Evolutionary conservation across 2,888 invertebrate species (phyloP).

Genomic region (Smittia sp.): DNA sequence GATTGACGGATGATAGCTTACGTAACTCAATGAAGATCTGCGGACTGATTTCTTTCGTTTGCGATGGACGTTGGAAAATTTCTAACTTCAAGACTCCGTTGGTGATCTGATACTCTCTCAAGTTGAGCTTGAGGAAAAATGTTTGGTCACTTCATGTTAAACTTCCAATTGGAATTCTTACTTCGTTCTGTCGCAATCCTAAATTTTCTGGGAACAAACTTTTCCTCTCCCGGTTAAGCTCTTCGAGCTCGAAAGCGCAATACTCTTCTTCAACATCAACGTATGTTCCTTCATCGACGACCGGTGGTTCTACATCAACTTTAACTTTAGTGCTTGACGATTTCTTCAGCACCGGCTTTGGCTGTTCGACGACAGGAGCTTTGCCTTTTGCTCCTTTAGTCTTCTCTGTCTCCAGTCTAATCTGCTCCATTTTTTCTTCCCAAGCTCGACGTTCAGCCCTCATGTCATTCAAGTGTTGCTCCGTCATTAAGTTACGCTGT

Average conservation of each 20-base stretch:
- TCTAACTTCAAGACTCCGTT: conserved; percentile 30
- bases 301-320: conserved; percentile 20
- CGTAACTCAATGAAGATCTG: conserved; percentile 16
- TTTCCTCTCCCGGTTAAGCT: not conserved
- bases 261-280: conserved; percentile 41
- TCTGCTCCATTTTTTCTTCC: conserved; percentile 22
- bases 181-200: not conserved
- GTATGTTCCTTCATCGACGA: conserved; percentile 33
- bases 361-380: too few relatives aligned
- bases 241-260: not conserved
- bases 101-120: conserved; percentile 30
- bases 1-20: not conserved
- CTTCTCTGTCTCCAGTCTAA: not conserved
- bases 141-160: too few relatives aligned
- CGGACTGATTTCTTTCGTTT: conserved; percentile 11
- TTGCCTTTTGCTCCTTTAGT: not conserved
- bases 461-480: conserved; percentile 13
- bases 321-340: not conserved
- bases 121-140: too few relatives aligned
- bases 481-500: not conserved
- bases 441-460: not conserved
- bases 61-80: conserved; percentile 19
- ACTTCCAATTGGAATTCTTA: not conserved
- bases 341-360: not conserved
- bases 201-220: not conserved